Evolutionary conservation across 1,140 invertebrate genomes (phyloP).

Genomic region (Centruroides vittatus): DNA sequence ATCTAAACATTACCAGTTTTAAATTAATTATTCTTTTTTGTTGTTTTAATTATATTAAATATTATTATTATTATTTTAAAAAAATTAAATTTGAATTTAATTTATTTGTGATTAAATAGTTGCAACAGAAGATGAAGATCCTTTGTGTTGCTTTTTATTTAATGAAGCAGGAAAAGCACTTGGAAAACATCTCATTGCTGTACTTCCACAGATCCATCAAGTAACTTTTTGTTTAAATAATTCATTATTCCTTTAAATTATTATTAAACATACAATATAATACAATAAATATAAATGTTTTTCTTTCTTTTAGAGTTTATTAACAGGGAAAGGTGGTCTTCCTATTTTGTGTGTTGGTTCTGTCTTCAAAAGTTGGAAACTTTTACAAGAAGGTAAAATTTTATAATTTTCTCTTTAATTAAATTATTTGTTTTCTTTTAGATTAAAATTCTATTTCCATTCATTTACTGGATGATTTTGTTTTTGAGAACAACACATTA

Average conservation of each 20-base stretch:
- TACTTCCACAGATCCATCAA: conserved; percentile 49
- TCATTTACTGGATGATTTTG: too few relatives aligned
- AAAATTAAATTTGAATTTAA: not conserved
- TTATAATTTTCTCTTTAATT: too few relatives aligned
- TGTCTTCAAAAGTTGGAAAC: conserved; percentile 85
- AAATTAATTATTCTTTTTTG: not conserved
- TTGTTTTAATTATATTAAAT: conserved; percentile 2
- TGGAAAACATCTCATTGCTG: conserved; percentile 52
- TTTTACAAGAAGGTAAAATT: conserved; percentile 36
- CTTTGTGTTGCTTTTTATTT: conserved; percentile 56
- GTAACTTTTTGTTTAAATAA: conserved; percentile 25
- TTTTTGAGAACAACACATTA: too few relatives aligned
- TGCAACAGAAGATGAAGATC: conserved; percentile 46
- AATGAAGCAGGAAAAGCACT: conserved; percentile 55
- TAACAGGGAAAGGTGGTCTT: conserved; percentile 41
- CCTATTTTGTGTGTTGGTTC: conserved; percentile 86
- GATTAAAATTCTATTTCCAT: too few relatives aligned
- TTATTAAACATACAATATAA: not conserved
- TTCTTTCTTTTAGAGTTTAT: conserved; percentile 31
- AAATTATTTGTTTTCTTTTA: too few relatives aligned
- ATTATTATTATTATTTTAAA: not conserved
- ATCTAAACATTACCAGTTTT: not conserved
- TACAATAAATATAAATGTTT: not conserved
- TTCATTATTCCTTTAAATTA: too few relatives aligned
- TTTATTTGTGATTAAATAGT: conserved; percentile 25